Conservation (phyloP, 2,888 invertebrate species). For the Copidosoma aretas region DNA sequence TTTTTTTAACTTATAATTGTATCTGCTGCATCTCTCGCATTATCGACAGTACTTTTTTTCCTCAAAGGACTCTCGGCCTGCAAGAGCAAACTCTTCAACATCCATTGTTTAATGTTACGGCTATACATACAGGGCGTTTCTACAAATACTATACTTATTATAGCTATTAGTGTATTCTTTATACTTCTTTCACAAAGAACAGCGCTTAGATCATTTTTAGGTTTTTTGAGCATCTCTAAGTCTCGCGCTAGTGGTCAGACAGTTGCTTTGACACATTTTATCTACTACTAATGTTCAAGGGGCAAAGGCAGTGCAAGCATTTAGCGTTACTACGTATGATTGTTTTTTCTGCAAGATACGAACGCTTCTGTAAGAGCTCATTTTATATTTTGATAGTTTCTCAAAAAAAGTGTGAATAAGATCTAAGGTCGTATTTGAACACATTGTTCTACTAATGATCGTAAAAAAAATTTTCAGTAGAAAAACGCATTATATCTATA, state of each 20-base stretch:
- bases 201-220: constrained; percentile 18
- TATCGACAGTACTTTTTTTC: too few relatives aligned
- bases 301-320: constrained; percentile 57
- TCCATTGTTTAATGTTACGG: constrained; percentile 9
- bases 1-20: too few relatives aligned
- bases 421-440: constrained; percentile 23
- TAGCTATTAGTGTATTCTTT: not conserved
- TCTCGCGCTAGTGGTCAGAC: constrained; percentile 44
- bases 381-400: constrained; percentile 16
- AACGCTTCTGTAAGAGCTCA: constrained; percentile 32
- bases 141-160: constrained; percentile 16
- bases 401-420: constrained; percentile 19
- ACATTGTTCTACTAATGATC: constrained; percentile 22
- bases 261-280: constrained; percentile 40
- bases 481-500: constrained; percentile 18
- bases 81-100: constrained; percentile 47
- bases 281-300: constrained; percentile 44
- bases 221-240: not conserved
- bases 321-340: constrained; percentile 46
- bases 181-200: constrained; percentile 19
- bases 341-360: constrained; percentile 32
- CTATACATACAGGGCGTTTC: constrained; percentile 8
- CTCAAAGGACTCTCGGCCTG: constrained; percentile 51
- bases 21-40: too few relatives aligned
- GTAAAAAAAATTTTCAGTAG: constrained; percentile 26